Percentiles rank a stretch among this genome's conserved stretches.
Evolutionary conservation across 1,140 invertebrate genomes (phyloP).

Genomic region (Ostrea denselamellosa): DNA sequence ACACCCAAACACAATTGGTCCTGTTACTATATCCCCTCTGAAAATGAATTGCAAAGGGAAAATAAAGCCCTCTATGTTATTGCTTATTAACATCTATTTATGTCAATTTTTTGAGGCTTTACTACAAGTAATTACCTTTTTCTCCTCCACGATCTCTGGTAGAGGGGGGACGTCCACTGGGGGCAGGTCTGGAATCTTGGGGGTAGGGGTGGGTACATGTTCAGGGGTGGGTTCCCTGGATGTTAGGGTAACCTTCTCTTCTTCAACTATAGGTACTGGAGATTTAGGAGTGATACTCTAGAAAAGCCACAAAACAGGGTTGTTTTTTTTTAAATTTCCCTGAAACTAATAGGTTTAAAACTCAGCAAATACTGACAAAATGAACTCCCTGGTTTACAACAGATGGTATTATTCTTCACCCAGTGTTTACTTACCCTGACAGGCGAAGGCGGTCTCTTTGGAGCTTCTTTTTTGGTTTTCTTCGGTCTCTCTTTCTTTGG

Average conservation of each 20-base stretch:
- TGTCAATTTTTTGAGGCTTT: too few species aligned
- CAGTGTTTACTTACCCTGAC: conserved; percentile 1
- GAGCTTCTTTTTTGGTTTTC: conserved; percentile 45
- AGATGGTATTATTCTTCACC: too few species aligned
- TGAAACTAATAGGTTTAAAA: too few species aligned
- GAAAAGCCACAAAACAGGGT: not conserved
- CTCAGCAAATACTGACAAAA: too few species aligned
- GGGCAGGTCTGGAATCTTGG: conserved; percentile 57
- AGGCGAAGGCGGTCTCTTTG: conserved; percentile 44
- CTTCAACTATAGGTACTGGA: conserved; percentile 41
- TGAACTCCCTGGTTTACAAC: too few species aligned
- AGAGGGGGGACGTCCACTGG: conserved; percentile 59
- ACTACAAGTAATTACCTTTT: conserved; percentile 46
- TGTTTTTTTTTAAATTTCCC: too few species aligned
- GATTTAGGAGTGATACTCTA: conserved; percentile 45
- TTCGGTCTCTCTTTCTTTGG: conserved; percentile 48
- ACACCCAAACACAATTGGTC: too few species aligned
- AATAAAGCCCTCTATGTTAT: too few species aligned
- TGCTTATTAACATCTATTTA: too few species aligned
- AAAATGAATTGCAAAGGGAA: too few species aligned
- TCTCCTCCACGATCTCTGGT: conserved; percentile 58
- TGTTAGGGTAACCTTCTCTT: conserved; percentile 17
- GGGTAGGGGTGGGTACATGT: conserved; percentile 40
- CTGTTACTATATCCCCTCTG: too few species aligned
- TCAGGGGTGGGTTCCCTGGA: conserved; percentile 34